Evolutionary conservation across 2,113 vertebrate species (phyloP).

Genomic region (Dromas ardeola): DNA sequence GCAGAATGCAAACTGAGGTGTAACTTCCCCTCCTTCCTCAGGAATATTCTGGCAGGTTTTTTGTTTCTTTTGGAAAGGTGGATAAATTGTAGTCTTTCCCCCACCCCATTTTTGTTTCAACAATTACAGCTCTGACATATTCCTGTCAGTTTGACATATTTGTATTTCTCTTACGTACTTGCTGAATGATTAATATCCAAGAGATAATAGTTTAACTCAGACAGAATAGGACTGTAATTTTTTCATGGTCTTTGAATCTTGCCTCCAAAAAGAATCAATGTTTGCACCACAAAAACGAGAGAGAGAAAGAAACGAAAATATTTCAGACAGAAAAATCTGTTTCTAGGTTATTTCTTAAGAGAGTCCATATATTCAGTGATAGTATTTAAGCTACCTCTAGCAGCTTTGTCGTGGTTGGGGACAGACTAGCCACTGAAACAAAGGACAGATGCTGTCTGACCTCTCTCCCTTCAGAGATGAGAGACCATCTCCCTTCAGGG

Average conservation of each 20-base stretch:
- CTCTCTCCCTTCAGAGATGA: neutral
- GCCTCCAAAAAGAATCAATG: neutral
- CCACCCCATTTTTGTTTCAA: slow-evolving; percentile 13
- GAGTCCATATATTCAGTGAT: neutral
- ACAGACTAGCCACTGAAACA: neutral
- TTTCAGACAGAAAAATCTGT: neutral
- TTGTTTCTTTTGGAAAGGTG: slow-evolving; percentile 60
- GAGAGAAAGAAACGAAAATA: neutral
- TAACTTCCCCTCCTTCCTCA: neutral
- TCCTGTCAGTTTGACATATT: slow-evolving; percentile 48
- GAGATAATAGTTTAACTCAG: slow-evolving; percentile 7
- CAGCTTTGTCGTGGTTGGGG: neutral
- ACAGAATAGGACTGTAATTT: neutral
- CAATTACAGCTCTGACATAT: slow-evolving; percentile 4
- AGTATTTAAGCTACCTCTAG: neutral
- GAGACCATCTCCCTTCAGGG: neutral
- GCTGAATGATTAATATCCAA: slow-evolving; percentile 49
- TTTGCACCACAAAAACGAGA: neutral
- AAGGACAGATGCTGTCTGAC: neutral
- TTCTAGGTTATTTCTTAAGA: neutral
- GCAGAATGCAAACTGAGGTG: neutral
- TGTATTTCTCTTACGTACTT: slow-evolving; percentile 38
- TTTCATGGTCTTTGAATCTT: slow-evolving; percentile 11
- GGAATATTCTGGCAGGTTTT: slow-evolving; percentile 24
- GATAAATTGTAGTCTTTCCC: neutral